These are phyloP conservation scores for Chydorus sphaericus DNA, from an alignment of 2,888 invertebrate genomes.

Conservation along the genomic window DNA sequence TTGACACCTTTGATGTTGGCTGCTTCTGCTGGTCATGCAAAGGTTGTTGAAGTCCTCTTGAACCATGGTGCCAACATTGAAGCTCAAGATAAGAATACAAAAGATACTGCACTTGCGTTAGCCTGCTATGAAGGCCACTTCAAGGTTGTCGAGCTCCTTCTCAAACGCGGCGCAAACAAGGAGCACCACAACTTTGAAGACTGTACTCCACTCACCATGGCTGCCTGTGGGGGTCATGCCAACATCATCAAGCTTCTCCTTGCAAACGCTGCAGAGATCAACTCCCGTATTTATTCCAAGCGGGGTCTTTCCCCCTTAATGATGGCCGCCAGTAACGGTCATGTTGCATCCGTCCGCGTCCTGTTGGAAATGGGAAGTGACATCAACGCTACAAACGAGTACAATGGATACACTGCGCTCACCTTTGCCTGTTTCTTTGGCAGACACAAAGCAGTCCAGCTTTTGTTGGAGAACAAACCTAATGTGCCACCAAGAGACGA, in stretches of 20 bases:
- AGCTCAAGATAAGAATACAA: conserved; percentile 96
- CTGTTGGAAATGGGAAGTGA: conserved; percentile 95
- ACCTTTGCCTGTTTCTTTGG: conserved; percentile 99
- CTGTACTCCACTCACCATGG: conserved; percentile 95
- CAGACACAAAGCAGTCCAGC: conserved; percentile 91
- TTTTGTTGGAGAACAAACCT: conserved; percentile 87
- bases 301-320: conserved; percentile 96
- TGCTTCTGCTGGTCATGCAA: conserved; percentile 87
- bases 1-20: conserved; percentile 95
- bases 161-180: conserved; percentile 83
- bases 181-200: conserved; percentile 97
- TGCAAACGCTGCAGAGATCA: conserved; percentile 92
- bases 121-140: conserved; percentile 95
- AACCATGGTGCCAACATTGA: conserved; percentile 94
- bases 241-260: conserved; percentile 91
- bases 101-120: conserved; percentile 94
- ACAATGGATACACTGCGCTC: conserved; percentile 94
- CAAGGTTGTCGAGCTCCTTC: conserved; percentile 83
- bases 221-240: conserved; percentile 95
- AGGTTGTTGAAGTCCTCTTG: conserved; percentile 80
- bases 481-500: conserved; percentile 98
- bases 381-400: conserved; percentile 99
- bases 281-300: conserved; percentile 91
- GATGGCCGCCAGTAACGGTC: conserved; percentile 99
- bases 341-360: conserved; percentile 82